These are phyloP conservation scores for Holcopasites calliopsidis DNA, from an alignment of 1,140 invertebrate species.

Conservation along the genomic window DNA sequence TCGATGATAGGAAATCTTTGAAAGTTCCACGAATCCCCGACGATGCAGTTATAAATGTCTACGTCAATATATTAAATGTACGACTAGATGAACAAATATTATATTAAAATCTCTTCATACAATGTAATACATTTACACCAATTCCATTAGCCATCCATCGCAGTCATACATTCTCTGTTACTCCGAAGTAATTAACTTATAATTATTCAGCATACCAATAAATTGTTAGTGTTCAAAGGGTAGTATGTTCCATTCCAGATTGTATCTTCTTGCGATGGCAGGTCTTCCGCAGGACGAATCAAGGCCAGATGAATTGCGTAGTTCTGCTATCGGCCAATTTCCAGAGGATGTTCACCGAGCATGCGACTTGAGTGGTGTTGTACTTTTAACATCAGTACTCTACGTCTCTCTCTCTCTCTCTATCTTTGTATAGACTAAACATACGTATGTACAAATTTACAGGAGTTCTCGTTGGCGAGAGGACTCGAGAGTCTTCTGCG, in stretches of 20 bases:
- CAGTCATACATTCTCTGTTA: background rate
- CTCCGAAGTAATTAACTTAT: background rate
- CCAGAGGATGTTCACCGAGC: constrained; percentile 38
- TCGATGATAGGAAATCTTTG: constrained; percentile 1
- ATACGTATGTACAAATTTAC: constrained; percentile 35
- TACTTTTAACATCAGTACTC: constrained; percentile 70
- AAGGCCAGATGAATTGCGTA: no score
- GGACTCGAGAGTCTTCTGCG: background rate
- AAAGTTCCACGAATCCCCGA: background rate
- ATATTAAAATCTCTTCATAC: background rate
- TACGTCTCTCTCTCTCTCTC: constrained; percentile 55
- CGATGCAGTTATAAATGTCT: background rate
- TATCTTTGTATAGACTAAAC: constrained; percentile 14
- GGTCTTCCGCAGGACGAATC: background rate
- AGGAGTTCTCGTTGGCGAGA: background rate
- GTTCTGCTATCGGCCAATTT: constrained; percentile 19
- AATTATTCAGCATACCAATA: constrained; percentile 8
- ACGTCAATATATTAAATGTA: background rate
- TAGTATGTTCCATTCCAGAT: background rate
- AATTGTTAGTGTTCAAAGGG: background rate
- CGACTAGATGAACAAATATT: background rate
- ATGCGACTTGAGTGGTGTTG: constrained; percentile 51
- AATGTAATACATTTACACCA: constrained; percentile 3
- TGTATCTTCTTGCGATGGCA: background rate
- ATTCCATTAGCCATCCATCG: background rate